Evolutionary conservation across 2,888 invertebrate species (phyloP).

Genomic region (Drosophila siamana): DNA sequence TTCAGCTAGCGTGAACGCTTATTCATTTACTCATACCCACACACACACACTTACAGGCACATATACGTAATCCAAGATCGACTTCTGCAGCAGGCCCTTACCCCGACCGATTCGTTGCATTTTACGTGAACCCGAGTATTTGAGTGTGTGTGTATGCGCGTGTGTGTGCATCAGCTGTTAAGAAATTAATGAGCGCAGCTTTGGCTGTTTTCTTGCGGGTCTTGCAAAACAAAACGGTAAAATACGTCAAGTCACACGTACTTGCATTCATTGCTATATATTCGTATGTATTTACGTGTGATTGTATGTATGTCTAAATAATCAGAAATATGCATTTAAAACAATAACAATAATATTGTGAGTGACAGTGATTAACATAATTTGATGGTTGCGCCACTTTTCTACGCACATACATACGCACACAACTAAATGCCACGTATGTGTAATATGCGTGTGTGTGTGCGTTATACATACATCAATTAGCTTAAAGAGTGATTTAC

Average conservation of each 20-base stretch:
- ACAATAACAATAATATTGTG: constrained; percentile 12
- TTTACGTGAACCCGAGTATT: constrained; percentile 15
- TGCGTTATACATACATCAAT: constrained; percentile 28
- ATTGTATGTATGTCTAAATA: constrained; percentile 6
- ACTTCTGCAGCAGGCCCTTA: constrained; percentile 19
- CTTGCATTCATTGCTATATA: neutral
- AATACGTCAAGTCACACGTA: constrained; percentile 36
- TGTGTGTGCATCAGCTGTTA: constrained; percentile 50
- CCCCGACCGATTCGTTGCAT: constrained; percentile 20
- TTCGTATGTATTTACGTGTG: constrained; percentile 4
- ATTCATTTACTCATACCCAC: neutral
- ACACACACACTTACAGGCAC: constrained; percentile 1
- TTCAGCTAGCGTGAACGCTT: constrained; percentile 11
- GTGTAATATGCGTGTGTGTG: neutral
- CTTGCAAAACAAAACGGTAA: constrained; percentile 52
- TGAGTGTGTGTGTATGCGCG: constrained; percentile 19
- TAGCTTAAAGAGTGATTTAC: constrained; percentile 55
- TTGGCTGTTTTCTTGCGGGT: constrained; percentile 37
- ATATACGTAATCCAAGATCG: constrained; percentile 52
- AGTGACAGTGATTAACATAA: constrained; percentile 50
- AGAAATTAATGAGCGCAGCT: constrained; percentile 34
- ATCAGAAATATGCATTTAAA: constrained; percentile 37
- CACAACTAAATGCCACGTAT: constrained; percentile 3
- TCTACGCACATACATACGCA: neutral
- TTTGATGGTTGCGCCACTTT: constrained; percentile 54